Evolutionary conservation across 2,113 vertebrate genomes (phyloP).

Genomic region (Polyodon spathula): DNA sequence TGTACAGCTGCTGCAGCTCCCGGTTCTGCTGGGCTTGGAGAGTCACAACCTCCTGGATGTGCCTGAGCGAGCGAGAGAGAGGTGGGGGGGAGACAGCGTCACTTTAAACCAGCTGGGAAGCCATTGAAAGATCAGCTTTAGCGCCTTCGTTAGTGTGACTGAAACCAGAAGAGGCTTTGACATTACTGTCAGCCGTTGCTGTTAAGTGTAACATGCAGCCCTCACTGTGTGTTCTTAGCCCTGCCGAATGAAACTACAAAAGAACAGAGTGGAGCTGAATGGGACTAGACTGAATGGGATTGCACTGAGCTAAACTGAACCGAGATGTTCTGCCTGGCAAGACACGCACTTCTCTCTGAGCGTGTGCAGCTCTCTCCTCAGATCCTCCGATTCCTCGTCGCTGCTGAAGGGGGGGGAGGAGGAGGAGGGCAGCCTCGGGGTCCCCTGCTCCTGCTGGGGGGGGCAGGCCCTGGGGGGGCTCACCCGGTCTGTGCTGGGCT

Average conservation of each 20-base stretch:
- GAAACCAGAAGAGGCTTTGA: no score
- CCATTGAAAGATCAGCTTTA: no score
- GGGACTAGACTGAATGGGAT: no score
- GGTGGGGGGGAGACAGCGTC: not conserved
- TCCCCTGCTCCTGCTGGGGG: constrained; percentile 15
- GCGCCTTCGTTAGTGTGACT: not conserved
- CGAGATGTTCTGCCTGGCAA: no score
- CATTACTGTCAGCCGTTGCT: no score
- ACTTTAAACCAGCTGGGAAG: not conserved
- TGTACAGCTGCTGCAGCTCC: constrained; percentile 76
- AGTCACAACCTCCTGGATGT: constrained; percentile 79
- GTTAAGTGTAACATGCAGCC: no score
- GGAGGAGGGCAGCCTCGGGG: constrained; percentile 28
- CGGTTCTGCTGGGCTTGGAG: constrained; percentile 78
- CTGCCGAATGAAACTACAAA: no score
- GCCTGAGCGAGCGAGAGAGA: constrained; percentile 24
- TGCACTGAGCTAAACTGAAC: no score
- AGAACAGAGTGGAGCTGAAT: no score
- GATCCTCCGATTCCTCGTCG: constrained; percentile 50
- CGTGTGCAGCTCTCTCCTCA: constrained; percentile 48
- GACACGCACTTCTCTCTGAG: constrained; percentile 56
- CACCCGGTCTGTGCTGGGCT: no score
- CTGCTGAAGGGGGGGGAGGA: constrained; percentile 50
- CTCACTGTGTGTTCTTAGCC: no score
- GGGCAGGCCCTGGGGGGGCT: no score